Conservation (phyloP, 1,140 invertebrate species). For the Episyrphus balteatus region DNA sequence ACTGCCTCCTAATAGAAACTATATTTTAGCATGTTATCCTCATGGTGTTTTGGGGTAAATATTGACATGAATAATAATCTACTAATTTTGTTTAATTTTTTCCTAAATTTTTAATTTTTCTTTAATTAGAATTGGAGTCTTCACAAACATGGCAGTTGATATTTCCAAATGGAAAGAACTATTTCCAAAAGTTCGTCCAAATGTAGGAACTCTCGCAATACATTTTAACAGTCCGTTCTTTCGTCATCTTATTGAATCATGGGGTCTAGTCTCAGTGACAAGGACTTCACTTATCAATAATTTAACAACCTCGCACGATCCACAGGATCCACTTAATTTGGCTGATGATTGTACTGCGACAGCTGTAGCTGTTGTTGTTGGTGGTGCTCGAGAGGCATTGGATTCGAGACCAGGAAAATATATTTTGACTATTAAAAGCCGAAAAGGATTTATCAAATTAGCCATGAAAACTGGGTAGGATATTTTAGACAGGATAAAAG, state of each 20-base stretch:
- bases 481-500: not conserved
- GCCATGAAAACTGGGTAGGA: constrained; percentile 68
- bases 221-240: constrained; percentile 78
- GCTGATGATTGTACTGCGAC: constrained; percentile 31
- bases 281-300: constrained; percentile 18
- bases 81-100: too few relatives aligned
- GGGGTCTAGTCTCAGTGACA: constrained; percentile 51
- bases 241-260: constrained; percentile 53
- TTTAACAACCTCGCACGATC: constrained; percentile 25
- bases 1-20: constrained; percentile 67
- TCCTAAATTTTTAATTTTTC: too few relatives aligned
- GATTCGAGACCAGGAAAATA: constrained; percentile 59
- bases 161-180: constrained; percentile 54
- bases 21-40: constrained; percentile 78
- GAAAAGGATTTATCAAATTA: constrained; percentile 71
- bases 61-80: too few relatives aligned
- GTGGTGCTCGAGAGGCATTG: constrained; percentile 72
- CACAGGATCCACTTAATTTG: constrained; percentile 18
- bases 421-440: constrained; percentile 54
- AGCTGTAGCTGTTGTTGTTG: constrained; percentile 55
- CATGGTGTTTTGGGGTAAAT: constrained; percentile 60
- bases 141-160: constrained; percentile 70
- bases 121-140: constrained; percentile 55
- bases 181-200: constrained; percentile 67
- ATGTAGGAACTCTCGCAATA: constrained; percentile 61